Conservation (phyloP, 2,113 vertebrate genomes). For the Gymnarchus niloticus region DNA sequence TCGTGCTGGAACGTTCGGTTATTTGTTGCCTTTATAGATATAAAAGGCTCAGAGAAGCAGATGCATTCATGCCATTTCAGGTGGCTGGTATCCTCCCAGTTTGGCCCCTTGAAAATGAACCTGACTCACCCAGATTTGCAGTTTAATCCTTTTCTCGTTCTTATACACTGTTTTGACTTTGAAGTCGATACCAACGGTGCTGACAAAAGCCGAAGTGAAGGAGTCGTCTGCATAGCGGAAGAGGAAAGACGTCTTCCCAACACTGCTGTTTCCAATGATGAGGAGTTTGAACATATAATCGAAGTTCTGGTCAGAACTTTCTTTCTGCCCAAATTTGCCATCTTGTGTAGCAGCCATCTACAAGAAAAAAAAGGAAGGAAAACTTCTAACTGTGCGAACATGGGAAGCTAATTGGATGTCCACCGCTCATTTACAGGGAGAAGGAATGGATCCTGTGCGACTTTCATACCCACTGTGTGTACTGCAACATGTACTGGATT, state of each 20-base stretch:
- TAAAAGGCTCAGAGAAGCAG: background rate
- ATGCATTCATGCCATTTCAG: background rate
- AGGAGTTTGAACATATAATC: constrained; percentile 93
- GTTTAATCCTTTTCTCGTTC: constrained; percentile 97
- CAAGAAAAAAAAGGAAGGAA: constrained; percentile 29
- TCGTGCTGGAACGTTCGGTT: background rate
- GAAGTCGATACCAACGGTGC: constrained; percentile 97
- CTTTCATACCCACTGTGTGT: background rate
- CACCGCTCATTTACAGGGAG: background rate
- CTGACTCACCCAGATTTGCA: constrained; percentile 89
- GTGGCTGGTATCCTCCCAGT: background rate
- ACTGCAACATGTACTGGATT: background rate
- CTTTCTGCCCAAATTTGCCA: constrained; percentile 73
- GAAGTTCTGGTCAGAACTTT: constrained; percentile 86
- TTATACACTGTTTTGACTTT: constrained; percentile 98
- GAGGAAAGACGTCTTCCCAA: constrained; percentile 89
- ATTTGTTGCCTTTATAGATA: background rate
- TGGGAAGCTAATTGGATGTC: background rate
- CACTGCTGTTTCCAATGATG: constrained; percentile 91
- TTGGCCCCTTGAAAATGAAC: background rate
- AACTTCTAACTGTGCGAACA: background rate
- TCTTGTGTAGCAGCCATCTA: constrained; percentile 88
- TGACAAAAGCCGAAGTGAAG: constrained; percentile 95
- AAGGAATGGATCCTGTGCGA: background rate
- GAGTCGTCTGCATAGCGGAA: constrained; percentile 96